Percentiles rank a stretch among this genome's conserved stretches.
These are phyloP conservation scores for Lacanobia wlatinum DNA, from an alignment of 2,888 invertebrate genomes.

Conservation along the genomic window DNA sequence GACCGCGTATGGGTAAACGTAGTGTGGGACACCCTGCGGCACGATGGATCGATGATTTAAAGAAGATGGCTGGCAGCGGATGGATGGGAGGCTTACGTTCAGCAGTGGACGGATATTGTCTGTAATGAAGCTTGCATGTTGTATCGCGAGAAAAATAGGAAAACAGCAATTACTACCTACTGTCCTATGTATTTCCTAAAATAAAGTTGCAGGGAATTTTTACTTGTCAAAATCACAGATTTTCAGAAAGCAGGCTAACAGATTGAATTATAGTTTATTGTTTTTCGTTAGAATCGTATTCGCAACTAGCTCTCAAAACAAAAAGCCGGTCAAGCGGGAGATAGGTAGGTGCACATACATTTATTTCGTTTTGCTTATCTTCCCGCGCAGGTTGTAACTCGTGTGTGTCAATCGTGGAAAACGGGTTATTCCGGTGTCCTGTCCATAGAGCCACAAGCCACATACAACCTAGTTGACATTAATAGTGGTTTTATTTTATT, in stretches of 20 bases:
- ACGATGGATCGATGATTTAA: too few relatives aligned
- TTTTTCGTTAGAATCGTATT: constrained; percentile 6
- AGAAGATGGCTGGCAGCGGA: too few relatives aligned
- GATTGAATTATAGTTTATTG: background rate
- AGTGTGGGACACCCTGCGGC: too few relatives aligned
- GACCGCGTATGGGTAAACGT: too few relatives aligned
- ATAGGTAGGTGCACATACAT: constrained; percentile 38
- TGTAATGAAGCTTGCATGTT: too few relatives aligned
- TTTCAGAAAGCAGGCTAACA: background rate
- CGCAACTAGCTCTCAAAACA: constrained; percentile 30
- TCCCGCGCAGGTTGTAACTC: constrained; percentile 42
- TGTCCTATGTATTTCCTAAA: too few relatives aligned
- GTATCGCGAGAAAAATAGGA: too few relatives aligned
- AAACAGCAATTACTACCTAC: too few relatives aligned
- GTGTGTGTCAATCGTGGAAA: constrained; percentile 52
- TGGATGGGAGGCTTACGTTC: too few relatives aligned
- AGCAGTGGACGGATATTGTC: too few relatives aligned
- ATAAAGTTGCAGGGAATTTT: background rate
- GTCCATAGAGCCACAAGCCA: constrained; percentile 32
- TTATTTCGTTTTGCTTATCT: constrained; percentile 43
- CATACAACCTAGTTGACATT: constrained; percentile 35
- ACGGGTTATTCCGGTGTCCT: constrained; percentile 52
- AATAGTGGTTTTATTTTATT: constrained; percentile 15
- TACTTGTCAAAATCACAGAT: background rate
- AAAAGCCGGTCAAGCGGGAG: constrained; percentile 38